Evolutionary conservation across 1,140 invertebrate species (phyloP), one percentile per base, ranked within the genome.

Genomic region (Panulirus ornatus): DNA sequence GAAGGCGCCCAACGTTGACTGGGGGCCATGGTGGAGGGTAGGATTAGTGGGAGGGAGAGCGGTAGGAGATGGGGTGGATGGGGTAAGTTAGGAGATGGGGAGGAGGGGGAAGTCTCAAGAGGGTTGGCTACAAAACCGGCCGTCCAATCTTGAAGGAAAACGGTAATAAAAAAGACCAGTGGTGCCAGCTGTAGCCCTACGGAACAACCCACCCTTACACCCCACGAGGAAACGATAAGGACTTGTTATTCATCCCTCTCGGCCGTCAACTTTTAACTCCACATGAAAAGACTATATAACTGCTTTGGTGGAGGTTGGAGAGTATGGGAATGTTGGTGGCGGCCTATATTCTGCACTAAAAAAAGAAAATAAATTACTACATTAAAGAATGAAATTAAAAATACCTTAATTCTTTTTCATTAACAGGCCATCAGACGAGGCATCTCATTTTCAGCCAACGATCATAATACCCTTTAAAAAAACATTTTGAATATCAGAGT

Each of bases 141-240:
- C 76, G 76, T 79, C 76, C 76, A 79, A 58, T 83, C 79, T 83
- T 63, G 58, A 51, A 66, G 51, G 66, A 83, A 83, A 83, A 83
- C 38, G 51, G 79, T 14, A 38, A 54, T 51, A 79, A 51, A 79
- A 78, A 51, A 79, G 27, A 54, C 14, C 14, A 79, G 40, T 2
- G 47, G 81, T 22, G 36, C 22, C 58, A 84, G 81, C 44, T 70
- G 58, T 63, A 54, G 58, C 58, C 47, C 58, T 27, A 30, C 54
- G n/a, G 36, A 51, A 40, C 58, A 66, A 36, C 22, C 81, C 38
- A 27, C 79, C 58, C 58, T 66, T 22, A 30, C 58, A 66, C 30
- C 58, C 58, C 58, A 66, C n/a, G 27, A 66, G 58, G 44, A 5
- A 47, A 66, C 22, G 27, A 66, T 66, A 16, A 66, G 30, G n/a